phyloP scores from a whole-genome alignment of 2,113 vertebrate genomes.

The Addax nasomaculatus region DNA sequence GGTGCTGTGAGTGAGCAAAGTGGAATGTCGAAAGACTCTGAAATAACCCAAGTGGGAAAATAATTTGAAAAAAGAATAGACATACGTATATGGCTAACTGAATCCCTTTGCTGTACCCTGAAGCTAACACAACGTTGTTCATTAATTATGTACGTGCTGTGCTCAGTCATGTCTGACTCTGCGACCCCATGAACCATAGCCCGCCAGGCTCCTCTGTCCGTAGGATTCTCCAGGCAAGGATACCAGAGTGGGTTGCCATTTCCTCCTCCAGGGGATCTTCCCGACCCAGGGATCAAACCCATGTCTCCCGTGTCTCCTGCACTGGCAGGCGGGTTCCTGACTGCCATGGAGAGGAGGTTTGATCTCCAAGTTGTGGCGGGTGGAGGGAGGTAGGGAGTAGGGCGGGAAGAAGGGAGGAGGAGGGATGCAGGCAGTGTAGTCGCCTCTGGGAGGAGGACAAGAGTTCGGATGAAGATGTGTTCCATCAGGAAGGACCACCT shows the following conservation, averaged over 20 bases:
- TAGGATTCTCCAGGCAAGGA: background rate
- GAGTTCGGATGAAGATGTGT: background rate
- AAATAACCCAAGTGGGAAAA: background rate
- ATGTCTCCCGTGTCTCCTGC: background rate
- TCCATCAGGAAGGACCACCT: too few relatives aligned
- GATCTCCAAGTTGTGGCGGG: accelerated
- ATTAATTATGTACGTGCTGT: background rate
- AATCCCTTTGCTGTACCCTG: background rate
- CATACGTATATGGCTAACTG: background rate
- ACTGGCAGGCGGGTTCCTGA: background rate
- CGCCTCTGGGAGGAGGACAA: background rate
- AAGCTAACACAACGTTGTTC: background rate
- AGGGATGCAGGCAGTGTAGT: accelerated
- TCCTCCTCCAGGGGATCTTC: background rate
- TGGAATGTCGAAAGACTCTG: background rate
- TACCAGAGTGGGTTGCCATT: background rate
- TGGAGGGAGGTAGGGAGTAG: background rate
- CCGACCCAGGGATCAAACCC: background rate
- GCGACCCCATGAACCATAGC: accelerated
- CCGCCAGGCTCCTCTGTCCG: background rate
- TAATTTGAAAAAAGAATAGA: background rate
- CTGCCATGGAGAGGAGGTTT: background rate
- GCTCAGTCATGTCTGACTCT: background rate
- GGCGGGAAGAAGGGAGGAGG: background rate
- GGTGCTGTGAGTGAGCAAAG: background rate